Percentiles rank a stretch among this genome's conserved stretches.
Conservation (phyloP, 2,888 invertebrate genomes). For the Ashinkailepas kermadecensis region DNA sequence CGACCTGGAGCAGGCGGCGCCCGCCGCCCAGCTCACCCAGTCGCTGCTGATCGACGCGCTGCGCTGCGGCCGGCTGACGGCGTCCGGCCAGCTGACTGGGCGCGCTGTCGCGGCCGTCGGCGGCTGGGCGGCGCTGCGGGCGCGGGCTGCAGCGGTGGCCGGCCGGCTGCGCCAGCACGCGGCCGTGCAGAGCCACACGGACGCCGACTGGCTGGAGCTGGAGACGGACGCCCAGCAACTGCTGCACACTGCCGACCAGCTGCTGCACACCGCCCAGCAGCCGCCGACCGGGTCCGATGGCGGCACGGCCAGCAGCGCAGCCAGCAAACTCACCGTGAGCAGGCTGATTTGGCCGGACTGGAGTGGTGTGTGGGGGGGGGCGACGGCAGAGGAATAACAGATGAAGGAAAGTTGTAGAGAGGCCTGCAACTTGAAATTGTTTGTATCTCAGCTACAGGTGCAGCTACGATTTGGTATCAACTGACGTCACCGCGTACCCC, state of each 20-base stretch:
- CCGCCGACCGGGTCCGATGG: no score
- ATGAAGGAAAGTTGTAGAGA: no score
- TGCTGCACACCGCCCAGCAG: background rate
- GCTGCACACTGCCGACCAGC: background rate
- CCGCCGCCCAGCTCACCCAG: background rate
- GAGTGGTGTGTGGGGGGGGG: background rate
- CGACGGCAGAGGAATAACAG: background rate
- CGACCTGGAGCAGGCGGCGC: slow-evolving; percentile 26
- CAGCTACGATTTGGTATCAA: no score
- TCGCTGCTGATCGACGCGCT: background rate
- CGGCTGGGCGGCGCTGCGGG: slow-evolving; percentile 1
- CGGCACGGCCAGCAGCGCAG: no score
- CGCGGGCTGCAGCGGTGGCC: slow-evolving; percentile 26
- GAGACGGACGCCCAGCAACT: background rate
- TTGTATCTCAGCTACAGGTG: no score
- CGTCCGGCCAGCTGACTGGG: background rate
- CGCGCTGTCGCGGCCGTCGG: background rate
- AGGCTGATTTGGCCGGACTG: background rate
- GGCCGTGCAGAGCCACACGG: background rate
- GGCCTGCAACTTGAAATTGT: no score
- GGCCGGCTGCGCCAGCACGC: background rate
- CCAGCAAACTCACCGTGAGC: background rate
- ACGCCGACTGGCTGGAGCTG: background rate
- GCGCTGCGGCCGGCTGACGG: background rate
- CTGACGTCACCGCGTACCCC: no score